Base-by-base conservation (phyloP, 2,888 invertebrate species). In the Chirona hameri region DNA sequence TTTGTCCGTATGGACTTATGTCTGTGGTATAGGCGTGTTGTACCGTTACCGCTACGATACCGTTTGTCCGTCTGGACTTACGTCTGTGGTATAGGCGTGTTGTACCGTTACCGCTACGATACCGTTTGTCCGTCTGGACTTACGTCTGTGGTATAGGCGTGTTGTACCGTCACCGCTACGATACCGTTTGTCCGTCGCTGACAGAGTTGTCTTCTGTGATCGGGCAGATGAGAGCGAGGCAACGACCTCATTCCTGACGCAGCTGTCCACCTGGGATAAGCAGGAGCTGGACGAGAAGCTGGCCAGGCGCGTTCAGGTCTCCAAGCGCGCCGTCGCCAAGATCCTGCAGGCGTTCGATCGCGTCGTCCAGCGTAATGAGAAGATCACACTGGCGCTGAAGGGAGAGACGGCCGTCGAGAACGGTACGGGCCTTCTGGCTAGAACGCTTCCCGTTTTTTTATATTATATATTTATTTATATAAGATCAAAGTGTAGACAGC, bases 181-280 rank as follows among this genome's bases (percentile, higher is more conserved):
- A n/a, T n/a, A n/a, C n/a, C n/a, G n/a, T n/a, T n/a, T n/a, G n/a
- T n/a, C n/a, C n/a, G n/a, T n/a, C n/a, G n/a, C n/a, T n/a, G n/a
- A n/a, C n/a, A n/a, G n/a, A n/a, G n/a, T n/a, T n/a, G n/a, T n/a
- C n/a, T n/a, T n/a, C n/a, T n/a, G n/a, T n/a, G n/a, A n/a, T n/a
- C n/a, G n/a, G n/a, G 18, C 87, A 95, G 95, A 97, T 91, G 98
- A 98, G 89, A 96, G 95, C 89, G 96, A 97, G 89, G 97, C 97
- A 0, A 97, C 98, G 15, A 98, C 97, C 15, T 96, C 97, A 12
- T 99, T 99, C 89, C 91, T 99, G 79, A 94, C 97, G 89, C 95
- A 98, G 87, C 88, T 99, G 72, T 97, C 98, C 0, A 97, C 97
- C 0, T 98, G 98, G 98, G 98, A 99, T 88, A 97, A 97, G 87